Conservation (phyloP, 2,797 vertebrate species). For the Typhlichthys subterraneus region DNA sequence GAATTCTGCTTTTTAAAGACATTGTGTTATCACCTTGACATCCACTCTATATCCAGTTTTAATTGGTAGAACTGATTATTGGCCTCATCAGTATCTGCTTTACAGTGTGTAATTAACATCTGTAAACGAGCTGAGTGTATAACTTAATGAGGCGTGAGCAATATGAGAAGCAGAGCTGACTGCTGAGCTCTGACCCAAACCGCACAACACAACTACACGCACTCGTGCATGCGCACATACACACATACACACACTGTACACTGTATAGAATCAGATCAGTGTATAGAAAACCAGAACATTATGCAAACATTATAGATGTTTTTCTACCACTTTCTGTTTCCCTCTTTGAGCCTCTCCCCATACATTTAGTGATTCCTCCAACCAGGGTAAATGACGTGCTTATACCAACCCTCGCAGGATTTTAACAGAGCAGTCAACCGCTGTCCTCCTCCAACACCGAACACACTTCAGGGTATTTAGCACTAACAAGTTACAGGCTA, state of each 20-base stretch:
- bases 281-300: too few relatives aligned
- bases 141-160: conserved; percentile 71
- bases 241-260: background rate
- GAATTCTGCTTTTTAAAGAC: too few relatives aligned
- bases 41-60: conserved; percentile 41
- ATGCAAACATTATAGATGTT: too few relatives aligned
- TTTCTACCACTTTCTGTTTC: too few relatives aligned
- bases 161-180: conserved; percentile 36
- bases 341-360: background rate
- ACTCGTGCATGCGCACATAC: background rate
- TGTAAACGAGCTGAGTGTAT: conserved; percentile 67
- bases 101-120: conserved; percentile 72
- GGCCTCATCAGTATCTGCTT: conserved; percentile 64
- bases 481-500: too few relatives aligned
- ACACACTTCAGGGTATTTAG: too few relatives aligned
- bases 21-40: conserved; percentile 31
- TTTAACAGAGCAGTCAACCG: background rate
- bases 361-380: background rate
- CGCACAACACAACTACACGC: conserved; percentile 41
- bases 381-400: conserved; percentile 1
- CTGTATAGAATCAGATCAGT: too few relatives aligned
- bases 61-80: conserved; percentile 62
- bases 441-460: background rate
- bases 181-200: conserved; percentile 51
- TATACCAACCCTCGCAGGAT: conserved; percentile 1